Evolutionary conservation across 2,888 invertebrate genomes (phyloP), one percentile per base, ranked within the genome.

Genomic region (Trachelus troglodyta): DNA sequence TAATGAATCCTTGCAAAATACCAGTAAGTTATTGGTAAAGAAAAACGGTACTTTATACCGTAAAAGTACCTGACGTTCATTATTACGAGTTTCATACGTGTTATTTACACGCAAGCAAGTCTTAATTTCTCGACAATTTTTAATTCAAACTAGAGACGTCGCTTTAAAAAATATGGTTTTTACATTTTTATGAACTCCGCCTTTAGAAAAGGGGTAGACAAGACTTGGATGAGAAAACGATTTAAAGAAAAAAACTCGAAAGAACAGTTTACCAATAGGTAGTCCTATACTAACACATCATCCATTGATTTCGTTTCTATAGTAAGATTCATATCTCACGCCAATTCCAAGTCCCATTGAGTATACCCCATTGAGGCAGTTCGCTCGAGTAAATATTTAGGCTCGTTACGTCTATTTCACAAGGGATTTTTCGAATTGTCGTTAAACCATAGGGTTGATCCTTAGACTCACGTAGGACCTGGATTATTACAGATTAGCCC

Each of bases 301-400:
- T 23, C 56, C 23, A 56, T 56, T 56, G 23, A 56, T 56, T 23
- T 23, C 23, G 23, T 56, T 56, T 56, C 56, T 56, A 56, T 71
- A 71, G 79, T 80, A 79, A 85, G 88, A 87, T 86, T 84, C 78
- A 68, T 86, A 87, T 87, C 86, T 83, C 75, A 75, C 80, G 73
- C 74, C 81, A 79, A 83, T 83, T 82, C 79, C 84, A 81, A 75
- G 79, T 35, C 31, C 69, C 75, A 74, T 82, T 77, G 76, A 73
- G 76, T 80, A 81, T 76, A 80, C 3, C 81, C 77, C 80, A 81
- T 82, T 83, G 79, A 80, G 75, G 73, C 83, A 40, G 82, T 80
- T 84, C 83, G 81, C 79, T 81, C 81, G 83, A 83, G 85, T 88
- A 89, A 89, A 89, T 88, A 88, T 89, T 89, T 89, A 85, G 81